Base-by-base conservation (phyloP, 2,888 invertebrate species). In the Acrocera orbiculus region DNA sequence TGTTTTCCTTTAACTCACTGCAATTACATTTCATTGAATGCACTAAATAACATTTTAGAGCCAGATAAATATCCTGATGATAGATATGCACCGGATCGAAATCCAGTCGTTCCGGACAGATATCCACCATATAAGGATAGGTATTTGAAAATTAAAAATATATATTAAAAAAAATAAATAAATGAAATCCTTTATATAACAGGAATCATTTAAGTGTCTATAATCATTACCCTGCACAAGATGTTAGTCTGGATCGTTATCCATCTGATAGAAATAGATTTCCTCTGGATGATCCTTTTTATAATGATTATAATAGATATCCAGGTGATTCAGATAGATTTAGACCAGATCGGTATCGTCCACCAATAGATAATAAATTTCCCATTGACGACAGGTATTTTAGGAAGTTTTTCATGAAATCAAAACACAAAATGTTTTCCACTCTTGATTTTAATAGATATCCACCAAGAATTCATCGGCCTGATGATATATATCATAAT, bases 251-350 rank as follows among this genome's bases (percentile, higher is more conserved):
- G n/a, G 64, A 64, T 45, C 64, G 66, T 23, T 56, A 60, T 46
- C 69, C 69, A 20, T 49, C 58, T 30, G 28, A 16, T 23, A 13
- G 63, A 65, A 65, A 67, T 46, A 65, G 69, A 52, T 69, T 67
- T 63, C 70, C 70, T 3, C 46, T 47, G 19, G 46, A 44, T 31
- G 58, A 58, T 28, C n/a, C n/a, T n/a, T n/a, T n/a, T n/a, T n/a
- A n/a, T n/a, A n/a, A n/a, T n/a, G n/a, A n/a, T n/a, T n/a, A n/a
- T n/a, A n/a, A 26, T 3, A 29, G 36, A 17, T 33, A 27, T 19
- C 29, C 29, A 10, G 60, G 64, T 36, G 59, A 64, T 56, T 62
- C 63, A 44, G 67, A 69, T 41, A 61, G 65, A 40, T 66, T 60
- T 53, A 56, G 56, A 15, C 16, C 31, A 8, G 67, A 68, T 41